Conservation (phyloP, 1,140 invertebrate genomes). For the Meteorus sp. region DNA sequence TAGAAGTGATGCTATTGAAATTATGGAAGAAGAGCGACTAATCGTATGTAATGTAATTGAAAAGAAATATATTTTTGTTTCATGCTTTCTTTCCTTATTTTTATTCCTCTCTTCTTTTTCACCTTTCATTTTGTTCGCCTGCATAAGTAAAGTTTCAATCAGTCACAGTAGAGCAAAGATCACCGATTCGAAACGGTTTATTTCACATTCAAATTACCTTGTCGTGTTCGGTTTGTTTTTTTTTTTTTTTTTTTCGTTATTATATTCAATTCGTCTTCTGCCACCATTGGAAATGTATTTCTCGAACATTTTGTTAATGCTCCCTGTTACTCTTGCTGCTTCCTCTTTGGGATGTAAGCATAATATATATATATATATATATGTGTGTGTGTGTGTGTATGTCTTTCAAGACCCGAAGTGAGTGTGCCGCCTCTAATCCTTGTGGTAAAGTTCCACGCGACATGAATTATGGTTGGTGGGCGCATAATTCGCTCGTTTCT, state of each 20-base stretch:
- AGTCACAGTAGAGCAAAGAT: neutral
- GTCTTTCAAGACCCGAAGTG: neutral
- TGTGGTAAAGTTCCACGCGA: constrained; percentile 27
- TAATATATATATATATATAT: too few relatives aligned
- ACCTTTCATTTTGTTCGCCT: neutral
- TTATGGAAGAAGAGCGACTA: too few relatives aligned
- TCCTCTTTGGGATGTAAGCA: constrained; percentile 2
- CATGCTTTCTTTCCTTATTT: too few relatives aligned
- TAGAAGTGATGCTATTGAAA: too few relatives aligned
- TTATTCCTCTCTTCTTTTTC: too few relatives aligned
- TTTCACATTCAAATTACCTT: constrained; percentile 22
- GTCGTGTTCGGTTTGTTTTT: too few relatives aligned
- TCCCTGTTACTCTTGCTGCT: neutral
- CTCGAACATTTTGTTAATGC: constrained; percentile 17
- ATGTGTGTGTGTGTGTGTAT: neutral
- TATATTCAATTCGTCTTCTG: neutral
- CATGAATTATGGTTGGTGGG: constrained; percentile 43
- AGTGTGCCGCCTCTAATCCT: constrained; percentile 30
- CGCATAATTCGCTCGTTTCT: constrained; percentile 44
- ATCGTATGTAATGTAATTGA: too few relatives aligned
- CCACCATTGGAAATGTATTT: constrained; percentile 6
- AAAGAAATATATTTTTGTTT: too few relatives aligned
- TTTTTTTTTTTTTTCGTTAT: neutral
- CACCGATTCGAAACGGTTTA: constrained; percentile 20
- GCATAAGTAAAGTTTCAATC: neutral